Percentiles rank a stretch among this genome's conserved stretches.
Evolutionary conservation across 2,797 vertebrate species (phyloP).

Genomic region (Microtus californicus): DNA sequence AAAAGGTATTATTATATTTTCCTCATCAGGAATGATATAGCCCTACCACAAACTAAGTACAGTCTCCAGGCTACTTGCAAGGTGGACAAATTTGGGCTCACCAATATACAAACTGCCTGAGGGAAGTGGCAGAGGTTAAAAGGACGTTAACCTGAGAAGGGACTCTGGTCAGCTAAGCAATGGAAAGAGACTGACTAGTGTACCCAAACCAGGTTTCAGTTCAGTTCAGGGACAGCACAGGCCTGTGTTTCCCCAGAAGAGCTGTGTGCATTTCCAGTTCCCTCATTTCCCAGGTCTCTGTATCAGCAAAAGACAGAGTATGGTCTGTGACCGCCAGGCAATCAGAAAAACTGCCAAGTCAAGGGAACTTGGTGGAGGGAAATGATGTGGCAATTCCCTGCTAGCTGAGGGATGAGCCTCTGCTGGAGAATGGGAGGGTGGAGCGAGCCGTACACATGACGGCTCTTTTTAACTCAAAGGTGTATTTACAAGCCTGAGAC

Average conservation of each 20-base stretch:
- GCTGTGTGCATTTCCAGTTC: background rate
- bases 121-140: background rate
- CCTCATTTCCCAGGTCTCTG: slow-evolving; percentile 49
- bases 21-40: background rate
- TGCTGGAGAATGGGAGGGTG: rapidly evolving
- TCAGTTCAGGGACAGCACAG: slow-evolving; percentile 60
- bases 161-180: background rate
- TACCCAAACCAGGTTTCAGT: background rate
- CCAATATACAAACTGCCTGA: background rate
- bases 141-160: background rate
- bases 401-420: slow-evolving; percentile 61
- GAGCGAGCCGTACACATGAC: background rate
- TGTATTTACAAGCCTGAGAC: slow-evolving; percentile 72
- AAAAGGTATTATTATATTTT: background rate
- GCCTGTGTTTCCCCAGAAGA: background rate
- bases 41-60: background rate
- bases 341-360: slow-evolving; percentile 72
- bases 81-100: background rate
- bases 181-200: background rate
- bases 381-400: slow-evolving; percentile 64
- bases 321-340: slow-evolving; percentile 41
- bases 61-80: background rate
- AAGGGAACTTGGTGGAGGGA: slow-evolving; percentile 61
- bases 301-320: slow-evolving; percentile 52
- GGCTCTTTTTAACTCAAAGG: slow-evolving; percentile 64